phyloP scores from a whole-genome alignment of 1,140 invertebrate genomes.

The Formica selysi region DNA sequence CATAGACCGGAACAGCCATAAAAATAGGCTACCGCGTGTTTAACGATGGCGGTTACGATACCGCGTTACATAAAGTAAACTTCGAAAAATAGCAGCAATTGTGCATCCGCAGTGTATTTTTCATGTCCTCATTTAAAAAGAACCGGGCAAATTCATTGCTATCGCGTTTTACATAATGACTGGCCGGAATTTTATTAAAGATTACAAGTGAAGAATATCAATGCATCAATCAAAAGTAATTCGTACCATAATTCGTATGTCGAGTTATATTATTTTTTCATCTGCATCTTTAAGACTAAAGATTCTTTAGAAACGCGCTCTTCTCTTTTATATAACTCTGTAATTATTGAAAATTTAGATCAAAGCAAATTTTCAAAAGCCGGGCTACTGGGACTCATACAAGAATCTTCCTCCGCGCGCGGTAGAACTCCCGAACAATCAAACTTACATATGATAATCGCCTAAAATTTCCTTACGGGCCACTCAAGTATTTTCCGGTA shows the following conservation, averaged over 20 bases:
- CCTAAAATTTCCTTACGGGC: slow-evolving; percentile 40
- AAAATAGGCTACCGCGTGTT: slow-evolving; percentile 54
- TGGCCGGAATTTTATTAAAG: neutral
- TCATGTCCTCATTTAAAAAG: slow-evolving; percentile 40
- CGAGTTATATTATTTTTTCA: neutral
- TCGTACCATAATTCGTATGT: no score
- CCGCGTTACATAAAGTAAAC: slow-evolving; percentile 44
- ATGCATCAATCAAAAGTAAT: neutral
- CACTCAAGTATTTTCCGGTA: slow-evolving; percentile 49
- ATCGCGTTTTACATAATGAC: neutral
- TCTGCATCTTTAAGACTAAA: neutral
- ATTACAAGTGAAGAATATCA: slow-evolving; percentile 12
- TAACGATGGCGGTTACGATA: slow-evolving; percentile 46
- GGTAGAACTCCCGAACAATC: slow-evolving; percentile 5
- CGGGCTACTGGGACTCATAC: neutral
- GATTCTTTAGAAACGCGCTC: neutral
- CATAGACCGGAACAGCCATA: slow-evolving; percentile 32
- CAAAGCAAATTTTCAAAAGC: neutral
- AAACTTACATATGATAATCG: slow-evolving; percentile 27
- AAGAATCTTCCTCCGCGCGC: neutral
- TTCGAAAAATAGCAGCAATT: slow-evolving; percentile 52
- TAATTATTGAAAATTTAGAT: neutral
- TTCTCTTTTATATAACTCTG: neutral
- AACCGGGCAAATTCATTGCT: slow-evolving; percentile 10
- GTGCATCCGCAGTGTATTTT: slow-evolving; percentile 19